Percentiles rank a stretch among this genome's conserved stretches.
Evolutionary conservation across 2,797 vertebrate species (phyloP).

Genomic region (Buphagus erythrorhynchus): DNA sequence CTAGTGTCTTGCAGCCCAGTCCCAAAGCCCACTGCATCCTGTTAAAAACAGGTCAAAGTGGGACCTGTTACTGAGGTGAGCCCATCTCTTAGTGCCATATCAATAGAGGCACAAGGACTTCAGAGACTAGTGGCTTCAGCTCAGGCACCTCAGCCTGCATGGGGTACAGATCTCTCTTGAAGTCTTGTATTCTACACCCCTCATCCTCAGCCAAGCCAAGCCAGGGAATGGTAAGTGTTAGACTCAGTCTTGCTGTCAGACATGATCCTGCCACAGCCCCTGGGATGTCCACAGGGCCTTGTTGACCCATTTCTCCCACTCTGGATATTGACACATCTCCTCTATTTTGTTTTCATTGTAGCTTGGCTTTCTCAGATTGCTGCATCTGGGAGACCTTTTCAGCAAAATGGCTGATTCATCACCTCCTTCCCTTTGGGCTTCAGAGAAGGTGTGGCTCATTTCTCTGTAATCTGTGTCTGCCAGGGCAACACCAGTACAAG

Average conservation of each 20-base stretch:
- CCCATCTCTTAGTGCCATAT: neutral
- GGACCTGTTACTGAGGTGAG: neutral
- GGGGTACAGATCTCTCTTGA: neutral
- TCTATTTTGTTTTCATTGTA: neutral
- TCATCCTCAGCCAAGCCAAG: neutral
- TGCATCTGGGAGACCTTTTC: neutral
- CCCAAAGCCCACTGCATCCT: neutral
- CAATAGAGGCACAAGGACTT: neutral
- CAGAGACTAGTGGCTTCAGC: neutral
- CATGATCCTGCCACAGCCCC: neutral
- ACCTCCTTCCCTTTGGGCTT: neutral
- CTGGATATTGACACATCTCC: neutral
- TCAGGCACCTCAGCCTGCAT: neutral
- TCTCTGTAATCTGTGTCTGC: neutral
- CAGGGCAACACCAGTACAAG: neutral
- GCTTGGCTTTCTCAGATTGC: neutral
- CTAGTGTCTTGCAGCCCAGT: neutral
- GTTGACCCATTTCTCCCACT: neutral
- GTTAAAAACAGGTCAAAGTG: neutral
- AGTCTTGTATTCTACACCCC: neutral
- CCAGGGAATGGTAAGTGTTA: neutral
- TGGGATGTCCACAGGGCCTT: accelerated
- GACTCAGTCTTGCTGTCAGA: neutral
- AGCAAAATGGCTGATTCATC: neutral
- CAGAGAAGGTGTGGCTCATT: neutral